phyloP scores from a whole-genome alignment of 2,797 vertebrate species.

The Danio aesculapii region DNA sequence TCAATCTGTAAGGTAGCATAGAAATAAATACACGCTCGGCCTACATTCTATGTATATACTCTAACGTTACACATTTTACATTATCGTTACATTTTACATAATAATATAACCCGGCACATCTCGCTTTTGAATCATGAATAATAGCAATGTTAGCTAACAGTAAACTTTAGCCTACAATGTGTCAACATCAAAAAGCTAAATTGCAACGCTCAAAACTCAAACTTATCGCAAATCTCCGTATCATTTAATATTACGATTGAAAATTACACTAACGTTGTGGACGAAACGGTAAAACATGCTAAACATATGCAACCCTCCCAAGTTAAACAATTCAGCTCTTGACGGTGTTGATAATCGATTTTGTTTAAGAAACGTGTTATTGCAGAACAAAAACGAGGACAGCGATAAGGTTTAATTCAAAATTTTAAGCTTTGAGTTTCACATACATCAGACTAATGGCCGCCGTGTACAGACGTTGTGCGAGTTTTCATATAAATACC shows the following conservation, averaged over 20 bases:
- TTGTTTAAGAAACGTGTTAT: accelerated
- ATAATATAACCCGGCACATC: no score
- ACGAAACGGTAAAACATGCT: no score
- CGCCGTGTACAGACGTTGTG: background rate
- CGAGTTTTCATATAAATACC: background rate
- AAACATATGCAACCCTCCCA: no score
- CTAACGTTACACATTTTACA: no score
- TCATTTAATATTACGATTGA: background rate
- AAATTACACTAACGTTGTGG: background rate
- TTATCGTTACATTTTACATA: no score
- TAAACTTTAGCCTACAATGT: background rate
- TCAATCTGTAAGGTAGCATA: no score
- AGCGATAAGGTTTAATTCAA: accelerated
- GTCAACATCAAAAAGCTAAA: background rate
- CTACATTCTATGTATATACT: no score
- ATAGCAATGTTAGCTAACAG: background rate
- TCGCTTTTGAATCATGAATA: background rate
- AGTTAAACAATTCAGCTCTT: no score
- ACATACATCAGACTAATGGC: background rate
- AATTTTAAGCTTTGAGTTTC: background rate
- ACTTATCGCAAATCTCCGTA: background rate
- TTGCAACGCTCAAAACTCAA: background rate
- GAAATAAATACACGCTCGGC: no score
- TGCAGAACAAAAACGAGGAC: no score
- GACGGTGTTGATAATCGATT: accelerated